Evolutionary conservation across 2,113 vertebrate genomes (phyloP).

Genomic region (Syngnathus floridae): DNA sequence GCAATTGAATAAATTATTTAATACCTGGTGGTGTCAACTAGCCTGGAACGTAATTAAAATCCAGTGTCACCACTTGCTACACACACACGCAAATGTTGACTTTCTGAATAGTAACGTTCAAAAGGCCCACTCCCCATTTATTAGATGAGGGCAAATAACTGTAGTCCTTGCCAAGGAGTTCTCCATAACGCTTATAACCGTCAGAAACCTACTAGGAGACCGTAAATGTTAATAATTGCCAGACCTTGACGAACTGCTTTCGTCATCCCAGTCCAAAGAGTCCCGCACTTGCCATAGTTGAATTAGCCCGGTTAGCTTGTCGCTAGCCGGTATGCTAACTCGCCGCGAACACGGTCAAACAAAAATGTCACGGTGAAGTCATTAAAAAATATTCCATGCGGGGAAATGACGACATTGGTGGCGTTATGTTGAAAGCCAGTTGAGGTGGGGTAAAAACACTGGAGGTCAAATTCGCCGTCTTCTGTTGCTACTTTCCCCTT

Average conservation of each 20-base stretch:
- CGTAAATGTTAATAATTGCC: slow-evolving; percentile 34
- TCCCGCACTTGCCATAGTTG: slow-evolving; percentile 34
- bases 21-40: not conserved
- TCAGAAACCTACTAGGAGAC: not conserved
- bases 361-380: not conserved
- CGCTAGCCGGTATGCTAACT: slow-evolving; percentile 30
- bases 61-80: not conserved
- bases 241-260: slow-evolving; percentile 19
- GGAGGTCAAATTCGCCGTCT: not conserved
- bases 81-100: not conserved
- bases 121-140: not conserved
- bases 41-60: not conserved
- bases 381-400: slow-evolving; percentile 10
- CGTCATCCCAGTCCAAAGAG: slow-evolving; percentile 17
- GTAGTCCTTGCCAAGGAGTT: not conserved
- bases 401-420: not conserved
- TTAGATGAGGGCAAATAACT: not conserved
- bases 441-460: not conserved
- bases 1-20: too few species aligned
- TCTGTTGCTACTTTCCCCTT: not conserved
- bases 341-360: not conserved
- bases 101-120: not conserved
- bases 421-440: not conserved
- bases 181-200: not conserved
- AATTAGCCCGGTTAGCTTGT: slow-evolving; percentile 35